Base-by-base conservation (phyloP, 1,140 invertebrate species). In the Cataglyphis hispanica region DNA sequence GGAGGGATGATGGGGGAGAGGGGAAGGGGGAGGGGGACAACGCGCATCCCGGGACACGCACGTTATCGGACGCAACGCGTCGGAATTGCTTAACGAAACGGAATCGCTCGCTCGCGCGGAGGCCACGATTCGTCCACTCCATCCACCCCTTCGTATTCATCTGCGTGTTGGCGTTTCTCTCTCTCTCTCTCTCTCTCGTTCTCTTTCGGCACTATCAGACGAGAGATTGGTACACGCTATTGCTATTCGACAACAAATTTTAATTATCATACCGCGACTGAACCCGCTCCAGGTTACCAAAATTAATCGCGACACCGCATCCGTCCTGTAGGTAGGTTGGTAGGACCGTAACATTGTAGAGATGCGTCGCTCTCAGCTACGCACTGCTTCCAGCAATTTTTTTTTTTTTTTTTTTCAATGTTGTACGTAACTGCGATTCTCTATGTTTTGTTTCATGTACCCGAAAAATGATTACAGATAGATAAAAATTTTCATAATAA, bases 21-120 rank as follows among this genome's bases (percentile, higher is more conserved):
- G 37, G 7, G 37, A 37, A 6, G 27, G 16, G 34, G 6, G 50
- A 27, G 50, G 11, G 19, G n/a, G 25, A 46, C 8, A 3, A 25
- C 22, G 10, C 58, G 25, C n/a, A 56, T 8, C 31, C 76, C n/a
- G 76, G 61, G n/a, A 5, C 11, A 74, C 85, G 76, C 85, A 87
- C 86, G 86, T 90, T 90, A 90, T 90, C 89, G 81, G 85, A 89
- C 76, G 88, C 86, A 85, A 58, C 86, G 75, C 88, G 76, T 87
- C 86, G 85, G 80, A 91, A 91, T 91, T 91, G 90, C 90, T 91
- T 91, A 91, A 91, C 90, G 86, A 89, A 88, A 91, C 77, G 91
- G 89, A 91, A 91, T 88, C 83, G 77, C 85, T 7, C 37, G 31
- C 31, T 25, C 58, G 80, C 63, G 64, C 84, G 64, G 25, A 37